A percentile compares a stretch with the other conserved stretches of the same genome.
Conservation (phyloP, 2,113 vertebrate genomes). For the Ammospiza nelsoni region DNA sequence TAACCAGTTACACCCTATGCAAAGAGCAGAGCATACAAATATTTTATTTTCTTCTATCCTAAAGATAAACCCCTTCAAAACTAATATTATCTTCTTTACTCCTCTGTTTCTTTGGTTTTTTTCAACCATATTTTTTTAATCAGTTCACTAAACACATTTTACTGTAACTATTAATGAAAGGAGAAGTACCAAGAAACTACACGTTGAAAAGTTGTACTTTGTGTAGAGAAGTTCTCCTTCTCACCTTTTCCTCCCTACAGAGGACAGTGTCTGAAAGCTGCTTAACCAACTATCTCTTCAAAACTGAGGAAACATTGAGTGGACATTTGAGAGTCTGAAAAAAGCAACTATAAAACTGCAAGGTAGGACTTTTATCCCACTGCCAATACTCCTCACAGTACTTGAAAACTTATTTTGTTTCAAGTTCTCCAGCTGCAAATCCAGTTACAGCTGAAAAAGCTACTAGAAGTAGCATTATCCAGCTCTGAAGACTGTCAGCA, state of each 20-base stretch:
- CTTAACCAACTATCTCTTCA: background rate
- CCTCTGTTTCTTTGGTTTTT: background rate
- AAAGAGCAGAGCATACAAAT: background rate
- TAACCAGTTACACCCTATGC: background rate
- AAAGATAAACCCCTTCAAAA: background rate
- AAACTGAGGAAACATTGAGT: background rate
- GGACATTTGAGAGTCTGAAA: background rate
- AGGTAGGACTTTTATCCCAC: background rate
- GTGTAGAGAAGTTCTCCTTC: background rate
- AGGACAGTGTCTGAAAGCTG: background rate
- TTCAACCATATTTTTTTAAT: background rate
- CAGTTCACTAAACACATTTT: background rate
- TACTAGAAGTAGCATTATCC: background rate
- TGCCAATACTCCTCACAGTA: background rate
- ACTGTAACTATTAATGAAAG: background rate
- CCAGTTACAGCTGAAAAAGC: background rate
- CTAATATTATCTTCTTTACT: background rate
- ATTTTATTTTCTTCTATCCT: background rate
- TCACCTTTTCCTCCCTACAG: background rate
- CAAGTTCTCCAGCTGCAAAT: background rate
- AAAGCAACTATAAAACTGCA: background rate
- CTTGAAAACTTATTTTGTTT: background rate
- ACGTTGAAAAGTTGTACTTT: background rate
- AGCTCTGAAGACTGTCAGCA: background rate
- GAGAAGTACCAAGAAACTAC: background rate